These are phyloP conservation scores for Ariopsis seemanni DNA, from an alignment of 2,113 vertebrate species.

Conservation along the genomic window DNA sequence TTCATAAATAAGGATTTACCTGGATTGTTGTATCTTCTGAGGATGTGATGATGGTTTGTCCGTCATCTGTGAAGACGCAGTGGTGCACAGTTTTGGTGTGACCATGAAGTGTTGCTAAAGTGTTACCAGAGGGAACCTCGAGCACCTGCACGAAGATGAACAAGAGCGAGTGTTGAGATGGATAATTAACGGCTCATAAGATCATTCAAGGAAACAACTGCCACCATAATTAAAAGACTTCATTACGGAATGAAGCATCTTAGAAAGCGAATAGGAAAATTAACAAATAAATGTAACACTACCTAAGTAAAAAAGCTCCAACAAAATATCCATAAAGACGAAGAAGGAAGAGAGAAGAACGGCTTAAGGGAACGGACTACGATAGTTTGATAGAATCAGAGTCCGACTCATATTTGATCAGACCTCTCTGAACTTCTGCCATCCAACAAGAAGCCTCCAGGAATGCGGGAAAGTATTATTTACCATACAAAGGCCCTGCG, in stretches of 20 bases:
- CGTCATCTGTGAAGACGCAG: constrained; percentile 80
- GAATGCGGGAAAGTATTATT: no score
- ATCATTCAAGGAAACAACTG: neutral
- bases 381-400: no score
- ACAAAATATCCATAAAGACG: neutral
- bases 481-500: no score
- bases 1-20: constrained; percentile 65
- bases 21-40: constrained; percentile 85
- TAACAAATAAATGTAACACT: neutral
- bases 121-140: constrained; percentile 76
- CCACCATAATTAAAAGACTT: neutral
- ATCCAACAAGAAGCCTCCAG: no score
- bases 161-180: neutral
- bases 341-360: neutral
- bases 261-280: neutral
- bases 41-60: constrained; percentile 81
- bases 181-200: neutral
- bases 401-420: neutral
- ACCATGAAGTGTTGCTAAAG: constrained; percentile 68
- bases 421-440: no score
- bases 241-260: neutral
- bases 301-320: neutral
- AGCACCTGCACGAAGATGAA: constrained; percentile 74
- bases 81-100: constrained; percentile 81
- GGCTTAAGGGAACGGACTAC: neutral